Evolutionary conservation across 2,888 invertebrate genomes (phyloP), one percentile per base, ranked within the genome.

Genomic region (Tupiocoris notatus): DNA sequence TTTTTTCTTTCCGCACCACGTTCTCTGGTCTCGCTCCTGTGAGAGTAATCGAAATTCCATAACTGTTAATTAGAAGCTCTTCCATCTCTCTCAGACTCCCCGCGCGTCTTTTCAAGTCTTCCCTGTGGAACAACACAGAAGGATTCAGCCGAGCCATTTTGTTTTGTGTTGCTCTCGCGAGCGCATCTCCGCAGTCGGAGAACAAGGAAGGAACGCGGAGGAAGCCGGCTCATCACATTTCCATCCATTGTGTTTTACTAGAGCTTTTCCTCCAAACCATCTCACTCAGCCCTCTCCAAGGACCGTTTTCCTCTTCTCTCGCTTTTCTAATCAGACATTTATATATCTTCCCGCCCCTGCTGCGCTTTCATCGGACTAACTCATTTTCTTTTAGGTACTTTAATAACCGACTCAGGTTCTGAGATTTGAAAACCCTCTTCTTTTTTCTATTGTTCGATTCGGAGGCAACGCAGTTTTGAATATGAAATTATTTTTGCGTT

Each of bases 31-130:
- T 58, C 25, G 23, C 23, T 74, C 74, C 74, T 74, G 57, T 64
- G 74, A 64, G 74, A 74, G 74, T 74, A 74, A 74, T 74, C 74
- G 65, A 74, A 74, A 74, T 74, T 74, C 74, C 74, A 74, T 74
- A 74, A 74, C 74, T 74, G 74, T 74, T 74, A 74, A 74, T 74
- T 74, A 74, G 74, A 74, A 74, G 74, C 56, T 56, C 56, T 64
- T 23, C 67, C n/a, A n/a, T n/a, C n/a, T n/a, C n/a, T n/a, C 20
- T 56, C 57, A 20, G 12, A 9, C 65, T 74, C 39, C 65, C 22
- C 57, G 23, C 56, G 18, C 64, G 20, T 74, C 25, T 64, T 23
- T 25, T 54, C 70, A 70, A 70, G 59, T 70, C 70, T 21, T 70
- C 61, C 70, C 61, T 25, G 39, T 9, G 16, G 57, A 21, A 58